Base-by-base conservation (phyloP, 2,113 vertebrate species). In the Lophochroa leadbeateri region DNA sequence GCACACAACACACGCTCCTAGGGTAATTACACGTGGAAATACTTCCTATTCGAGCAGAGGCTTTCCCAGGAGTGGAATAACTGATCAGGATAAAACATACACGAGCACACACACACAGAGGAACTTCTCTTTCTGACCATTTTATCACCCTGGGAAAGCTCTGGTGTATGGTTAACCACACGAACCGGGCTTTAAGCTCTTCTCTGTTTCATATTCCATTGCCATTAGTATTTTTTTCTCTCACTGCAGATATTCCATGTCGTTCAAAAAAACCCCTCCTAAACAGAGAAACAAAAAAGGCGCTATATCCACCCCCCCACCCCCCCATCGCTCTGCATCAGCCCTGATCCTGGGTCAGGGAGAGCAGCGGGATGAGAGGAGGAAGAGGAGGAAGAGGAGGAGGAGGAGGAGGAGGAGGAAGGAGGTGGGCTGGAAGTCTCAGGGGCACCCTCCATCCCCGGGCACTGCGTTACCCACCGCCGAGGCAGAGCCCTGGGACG, bases 91-190 rank as follows among this genome's bases (percentile, higher is more conserved):
- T 57, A 52, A 65, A 88, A 19, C 79, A 65, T 6, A 82, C 50
- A 50, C 33, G 6, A 13, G 20, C 57, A 58, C 76, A 35, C 0
- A 18, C 67, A 18, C 68, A 63, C 60, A n/a, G 9, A 15, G 25
- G n/a, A 94, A 95, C 90, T 96, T 90, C 88, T 68, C 86, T 78
- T 44, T 91, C 92, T 94, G 90, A 49, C 90, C 92, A n/a, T 94
- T 88, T 95, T 88, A 75, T 88, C 94, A 68, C 92, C 87, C 94
- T 78, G 90, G 90, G 82, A 95, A 93, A 95, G 86, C 94, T 86
- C 90, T 92, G 65, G 31, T 57, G 71, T 58, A 74, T 57, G 95
- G 90, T 78, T 92, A 82, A 90, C 88, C 91, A 44, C 79, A 94
- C 94, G 91, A 95, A 71, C 65, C 19, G 43, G 63, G 94, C 79